Percentiles rank a stretch among this genome's conserved stretches.
These are phyloP conservation scores for Harmothoe impar DNA, from an alignment of 2,888 invertebrate genomes.

Conservation along the genomic window DNA sequence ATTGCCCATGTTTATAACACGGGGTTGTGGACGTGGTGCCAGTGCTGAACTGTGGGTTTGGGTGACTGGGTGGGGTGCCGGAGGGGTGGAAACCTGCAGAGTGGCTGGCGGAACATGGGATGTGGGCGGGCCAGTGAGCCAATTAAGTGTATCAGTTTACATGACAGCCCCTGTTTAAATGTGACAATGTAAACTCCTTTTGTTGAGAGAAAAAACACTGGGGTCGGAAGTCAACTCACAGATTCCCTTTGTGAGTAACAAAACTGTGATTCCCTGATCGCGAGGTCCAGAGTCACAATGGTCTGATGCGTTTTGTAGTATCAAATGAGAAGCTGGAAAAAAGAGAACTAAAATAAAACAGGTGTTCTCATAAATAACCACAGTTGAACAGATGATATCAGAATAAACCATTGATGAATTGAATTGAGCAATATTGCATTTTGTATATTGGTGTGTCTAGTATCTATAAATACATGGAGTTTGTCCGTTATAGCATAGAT, in stretches of 20 bases:
- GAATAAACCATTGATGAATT: too few species aligned
- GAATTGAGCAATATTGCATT: too few species aligned
- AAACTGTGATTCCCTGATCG: slow-evolving; percentile 8
- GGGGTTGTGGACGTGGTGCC: too few species aligned
- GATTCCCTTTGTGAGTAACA: slow-evolving; percentile 39
- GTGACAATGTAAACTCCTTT: slow-evolving; percentile 56
- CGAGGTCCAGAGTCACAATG: slow-evolving; percentile 46
- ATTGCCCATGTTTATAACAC: too few species aligned
- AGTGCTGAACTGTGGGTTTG: not conserved
- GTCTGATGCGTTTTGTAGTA: not conserved
- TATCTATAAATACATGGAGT: too few species aligned
- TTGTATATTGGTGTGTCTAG: too few species aligned
- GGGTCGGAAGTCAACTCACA: slow-evolving; percentile 44
- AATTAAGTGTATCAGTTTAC: slow-evolving; percentile 36
- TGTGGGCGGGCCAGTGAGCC: not conserved
- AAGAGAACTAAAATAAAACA: not conserved
- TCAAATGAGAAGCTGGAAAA: not conserved
- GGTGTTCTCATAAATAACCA: not conserved
- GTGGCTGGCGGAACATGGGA: not conserved
- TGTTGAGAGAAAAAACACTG: slow-evolving; percentile 25
- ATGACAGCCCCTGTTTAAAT: slow-evolving; percentile 20
- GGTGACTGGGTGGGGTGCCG: not conserved
- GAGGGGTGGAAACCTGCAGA: not conserved
- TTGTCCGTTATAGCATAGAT: too few species aligned
- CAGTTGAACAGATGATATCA: not conserved